Base-by-base conservation (phyloP, 2,888 invertebrate species). In the Dromius quadrimaculatus region DNA sequence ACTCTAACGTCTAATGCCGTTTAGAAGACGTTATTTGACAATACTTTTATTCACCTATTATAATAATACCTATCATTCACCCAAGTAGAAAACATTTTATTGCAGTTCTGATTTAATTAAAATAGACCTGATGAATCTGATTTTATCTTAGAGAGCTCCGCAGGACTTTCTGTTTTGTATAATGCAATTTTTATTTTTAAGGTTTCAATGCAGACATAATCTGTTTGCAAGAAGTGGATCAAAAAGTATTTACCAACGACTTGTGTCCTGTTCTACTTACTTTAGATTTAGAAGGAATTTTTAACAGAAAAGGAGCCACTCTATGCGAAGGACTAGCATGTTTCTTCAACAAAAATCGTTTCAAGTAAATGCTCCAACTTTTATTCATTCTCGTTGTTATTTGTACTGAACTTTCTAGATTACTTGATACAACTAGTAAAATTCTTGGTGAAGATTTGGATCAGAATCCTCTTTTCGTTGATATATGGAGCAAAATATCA, bases 191-290 rank as follows among this genome's bases (percentile, higher is more conserved):
- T n/a, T 36, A 83, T 8, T 47, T 78, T 75, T 79, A 9, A 89
- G 95, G 94, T n/a, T 97, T 95, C 79, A 92, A 97, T 83, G 89
- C 90, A 36, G 97, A 98, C 81, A 84, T 98, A 61, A 84, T 96
- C 63, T 97, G 97, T 76, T 84, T 98, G 9, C 97, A 98, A 87
- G 98, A 98, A 86, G 94, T 97, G 0, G 97, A 98, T 80, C 80
- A 80, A 8, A 92, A 90, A 83, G 85, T 95, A 50, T 96, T 91
- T 81, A 82, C 87, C 4, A 79, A 85, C 73, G 92, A 91, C 77
- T 84, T 96, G 20, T 77, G 80, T 38, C 87, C 89, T 1, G 83
- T 89, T 23, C 81, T 96, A 8, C 79, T 82, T 13, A 77, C 81
- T 1, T 77, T 86, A 38, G 87, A 87, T 8, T 87, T 87, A 71